These are phyloP conservation scores for Pyrrhia umbra DNA, from an alignment of 2,888 invertebrate species.

Conservation along the genomic window DNA sequence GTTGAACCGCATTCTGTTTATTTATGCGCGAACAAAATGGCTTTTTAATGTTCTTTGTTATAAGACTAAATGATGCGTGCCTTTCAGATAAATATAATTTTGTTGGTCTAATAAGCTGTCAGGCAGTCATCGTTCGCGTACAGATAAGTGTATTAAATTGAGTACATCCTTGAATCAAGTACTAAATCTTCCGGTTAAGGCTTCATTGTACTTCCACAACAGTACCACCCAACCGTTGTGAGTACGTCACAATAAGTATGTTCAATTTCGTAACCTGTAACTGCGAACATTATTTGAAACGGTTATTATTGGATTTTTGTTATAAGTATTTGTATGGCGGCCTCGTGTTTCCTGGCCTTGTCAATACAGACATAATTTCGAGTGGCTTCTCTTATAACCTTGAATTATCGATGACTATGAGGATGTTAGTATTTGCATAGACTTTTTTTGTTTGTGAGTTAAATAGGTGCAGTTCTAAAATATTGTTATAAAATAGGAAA, in stretches of 20 bases:
- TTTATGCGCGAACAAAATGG: constrained; percentile 9
- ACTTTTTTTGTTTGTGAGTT: constrained; percentile 61
- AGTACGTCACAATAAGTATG: constrained; percentile 49
- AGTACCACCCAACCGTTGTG: constrained; percentile 2
- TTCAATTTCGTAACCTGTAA: constrained; percentile 54
- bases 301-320: constrained; percentile 70
- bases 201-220: constrained; percentile 24
- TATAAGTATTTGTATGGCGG: constrained; percentile 59
- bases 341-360: constrained; percentile 78
- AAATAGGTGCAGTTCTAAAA: constrained; percentile 12
- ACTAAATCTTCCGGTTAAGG: constrained; percentile 36
- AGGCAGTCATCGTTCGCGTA: constrained; percentile 15
- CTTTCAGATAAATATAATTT: constrained; percentile 14
- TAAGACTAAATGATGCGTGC: constrained; percentile 23
- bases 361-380: constrained; percentile 76
- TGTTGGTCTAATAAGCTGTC: constrained; percentile 18
- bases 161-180: constrained; percentile 51
- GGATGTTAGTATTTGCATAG: constrained; percentile 80
- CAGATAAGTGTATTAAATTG: constrained; percentile 41
- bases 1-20: constrained; percentile 12
- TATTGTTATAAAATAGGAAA: constrained; percentile 22
- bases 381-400: constrained; percentile 77
- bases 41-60: constrained; percentile 38
- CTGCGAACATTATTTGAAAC: constrained; percentile 54
- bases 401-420: constrained; percentile 83